These are phyloP conservation scores for Drosophila arizonae DNA, from an alignment of 1,140 invertebrate genomes.

Conservation along the genomic window DNA sequence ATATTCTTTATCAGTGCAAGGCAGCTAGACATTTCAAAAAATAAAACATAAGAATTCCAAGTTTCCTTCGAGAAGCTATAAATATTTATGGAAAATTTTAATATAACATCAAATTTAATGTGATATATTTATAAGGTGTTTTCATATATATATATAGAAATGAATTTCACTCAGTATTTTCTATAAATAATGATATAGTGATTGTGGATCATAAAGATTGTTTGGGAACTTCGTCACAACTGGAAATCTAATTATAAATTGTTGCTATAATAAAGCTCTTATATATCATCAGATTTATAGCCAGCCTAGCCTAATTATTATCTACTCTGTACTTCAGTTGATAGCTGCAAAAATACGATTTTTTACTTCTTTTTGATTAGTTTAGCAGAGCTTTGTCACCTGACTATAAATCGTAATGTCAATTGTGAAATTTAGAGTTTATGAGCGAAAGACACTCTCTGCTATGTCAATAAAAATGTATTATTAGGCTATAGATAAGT, in stretches of 20 bases:
- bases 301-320: background rate
- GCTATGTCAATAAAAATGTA: background rate
- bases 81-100: no score
- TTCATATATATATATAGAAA: no score
- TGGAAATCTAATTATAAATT: slow-evolving; percentile 1
- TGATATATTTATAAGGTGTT: no score
- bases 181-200: no score
- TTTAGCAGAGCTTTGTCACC: background rate
- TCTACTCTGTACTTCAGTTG: background rate
- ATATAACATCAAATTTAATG: no score
- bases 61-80: no score
- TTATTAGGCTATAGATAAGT: background rate
- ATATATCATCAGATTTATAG: background rate
- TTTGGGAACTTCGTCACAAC: background rate
- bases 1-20: background rate
- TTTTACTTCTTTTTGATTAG: background rate
- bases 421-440: slow-evolving; percentile 14
- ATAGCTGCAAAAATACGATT: background rate
- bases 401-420: background rate
- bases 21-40: background rate
- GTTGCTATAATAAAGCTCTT: background rate
- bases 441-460: background rate
- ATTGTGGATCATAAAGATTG: no score
- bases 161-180: no score
- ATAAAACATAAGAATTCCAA: no score